phyloP scores from a whole-genome alignment of 2,113 vertebrate genomes.

The Physeter macrocephalus region DNA sequence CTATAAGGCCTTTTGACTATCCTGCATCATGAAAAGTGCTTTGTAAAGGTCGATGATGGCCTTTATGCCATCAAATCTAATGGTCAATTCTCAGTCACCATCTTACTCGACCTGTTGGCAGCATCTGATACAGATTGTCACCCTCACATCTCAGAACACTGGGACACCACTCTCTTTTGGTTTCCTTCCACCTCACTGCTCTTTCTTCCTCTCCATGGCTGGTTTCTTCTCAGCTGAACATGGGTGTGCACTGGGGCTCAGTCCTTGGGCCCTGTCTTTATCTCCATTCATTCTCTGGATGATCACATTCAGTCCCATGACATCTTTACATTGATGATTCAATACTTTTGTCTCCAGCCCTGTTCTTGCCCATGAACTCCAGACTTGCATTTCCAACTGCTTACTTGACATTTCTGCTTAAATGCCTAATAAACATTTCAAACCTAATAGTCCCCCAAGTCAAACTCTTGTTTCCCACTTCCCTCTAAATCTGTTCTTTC shows the following conservation, averaged over 20 bases:
- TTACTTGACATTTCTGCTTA: not conserved
- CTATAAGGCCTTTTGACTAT: not conserved
- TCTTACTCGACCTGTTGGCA: not conserved
- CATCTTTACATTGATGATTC: not conserved
- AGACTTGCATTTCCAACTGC: not conserved
- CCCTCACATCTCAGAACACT: not conserved
- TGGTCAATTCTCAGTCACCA: not conserved
- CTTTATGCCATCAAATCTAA: not conserved
- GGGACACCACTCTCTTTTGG: not conserved
- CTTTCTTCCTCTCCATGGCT: not conserved
- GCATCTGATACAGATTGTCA: not conserved
- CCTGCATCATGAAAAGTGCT: not conserved
- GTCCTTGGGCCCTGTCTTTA: not conserved
- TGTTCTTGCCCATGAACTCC: not conserved
- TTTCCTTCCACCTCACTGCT: not conserved
- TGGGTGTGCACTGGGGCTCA: no score
- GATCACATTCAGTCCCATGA: not conserved
- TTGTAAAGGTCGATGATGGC: not conserved
- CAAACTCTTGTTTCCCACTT: not conserved
- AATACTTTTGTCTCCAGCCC: not conserved
- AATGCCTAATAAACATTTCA: not conserved
- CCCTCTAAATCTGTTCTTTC: not conserved
- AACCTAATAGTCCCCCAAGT: not conserved
- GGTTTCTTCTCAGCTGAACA: not conserved
- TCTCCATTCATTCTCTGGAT: not conserved